Evolutionary conservation across 92 coral and sea anemone species (phyloP).

Genomic region (Virgularia gustaviana): DNA sequence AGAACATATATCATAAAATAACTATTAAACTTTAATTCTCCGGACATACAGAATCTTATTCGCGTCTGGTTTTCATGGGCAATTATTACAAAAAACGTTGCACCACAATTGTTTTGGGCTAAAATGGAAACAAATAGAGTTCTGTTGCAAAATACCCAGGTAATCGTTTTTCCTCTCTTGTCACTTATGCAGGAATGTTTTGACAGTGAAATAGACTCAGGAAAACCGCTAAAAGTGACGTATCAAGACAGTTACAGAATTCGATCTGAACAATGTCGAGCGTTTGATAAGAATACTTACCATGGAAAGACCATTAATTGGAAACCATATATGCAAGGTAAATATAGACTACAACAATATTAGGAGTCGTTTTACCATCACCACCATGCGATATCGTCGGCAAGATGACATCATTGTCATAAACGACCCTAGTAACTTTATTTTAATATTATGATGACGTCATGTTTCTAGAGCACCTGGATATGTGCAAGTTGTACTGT

Average conservation of each 20-base stretch:
- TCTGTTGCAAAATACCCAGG: too few species aligned
- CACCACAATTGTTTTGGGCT: neutral
- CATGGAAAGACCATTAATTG: slow-evolving; percentile 80
- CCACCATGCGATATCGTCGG: too few species aligned
- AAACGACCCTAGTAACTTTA: too few species aligned
- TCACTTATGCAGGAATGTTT: neutral
- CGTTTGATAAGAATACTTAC: slow-evolving; percentile 79
- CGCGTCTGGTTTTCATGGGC: too few species aligned
- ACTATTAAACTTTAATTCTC: too few species aligned
- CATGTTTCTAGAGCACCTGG: slow-evolving; percentile 52
- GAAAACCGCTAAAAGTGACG: slow-evolving; percentile 48
- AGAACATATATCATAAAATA: too few species aligned
- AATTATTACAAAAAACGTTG: too few species aligned
- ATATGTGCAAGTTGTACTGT: slow-evolving; percentile 86
- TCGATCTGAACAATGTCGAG: slow-evolving; percentile 83
- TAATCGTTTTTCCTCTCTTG: neutral
- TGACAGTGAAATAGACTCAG: slow-evolving; percentile 37
- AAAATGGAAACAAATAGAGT: too few species aligned
- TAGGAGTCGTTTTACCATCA: neutral
- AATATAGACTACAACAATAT: neutral
- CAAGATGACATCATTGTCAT: too few species aligned
- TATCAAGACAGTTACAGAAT: slow-evolving; percentile 65
- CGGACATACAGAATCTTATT: too few species aligned
- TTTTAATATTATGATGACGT: too few species aligned
- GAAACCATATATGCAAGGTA: slow-evolving; percentile 93